Evolutionary conservation across 1,140 invertebrate species (phyloP), one percentile per base, ranked within the genome.

Genomic region (Armadillidium nasatum): DNA sequence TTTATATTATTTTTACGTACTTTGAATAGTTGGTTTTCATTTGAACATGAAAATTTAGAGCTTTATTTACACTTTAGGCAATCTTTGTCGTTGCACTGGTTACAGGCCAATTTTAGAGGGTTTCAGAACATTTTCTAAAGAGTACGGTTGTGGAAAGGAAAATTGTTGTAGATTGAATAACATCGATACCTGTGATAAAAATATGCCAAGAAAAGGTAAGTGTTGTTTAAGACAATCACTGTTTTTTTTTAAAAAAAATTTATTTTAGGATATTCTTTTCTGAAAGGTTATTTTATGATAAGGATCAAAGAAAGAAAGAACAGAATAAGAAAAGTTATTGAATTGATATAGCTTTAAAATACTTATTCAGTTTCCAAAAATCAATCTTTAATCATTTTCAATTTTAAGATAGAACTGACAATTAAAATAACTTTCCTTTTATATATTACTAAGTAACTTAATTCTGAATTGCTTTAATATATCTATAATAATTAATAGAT

Each of bases 71-170:
- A 33, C 44, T 76, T 2, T 75, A 81, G 89, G 93, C 71, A 95
- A 94, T 82, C 88, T 95, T 44, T 95, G 94, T 79, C 88, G 93
- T 70, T 95, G 94, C 83, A 95, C 94, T 0, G 94, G 94, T 0
- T 95, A 94, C 81, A 86, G 94, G 76, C 89, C 93, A 0, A 95
- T 95, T 82, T 85, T 94, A 44, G 91, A 94, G 78, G 88, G 92
- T 22, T 94, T 94, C 82, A 93, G 93, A 84, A 89, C 90, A 1
- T 90, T 92, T 76, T 89, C 90, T 0, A 83, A 81, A 0, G 90
- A 93, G 81, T 87, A 60, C 19, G 50, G 50, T 13, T 77, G 75
- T 72, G 75, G 69, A n/a, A 60, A 69, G 44, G 10, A 23, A 9
- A 45, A 76, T 68, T 75, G 77, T n/a, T 78, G 75, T n/a, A 13